Evolutionary conservation across 2,797 vertebrate species (phyloP).

Genomic region (Odontamblyopus lacepedii): DNA sequence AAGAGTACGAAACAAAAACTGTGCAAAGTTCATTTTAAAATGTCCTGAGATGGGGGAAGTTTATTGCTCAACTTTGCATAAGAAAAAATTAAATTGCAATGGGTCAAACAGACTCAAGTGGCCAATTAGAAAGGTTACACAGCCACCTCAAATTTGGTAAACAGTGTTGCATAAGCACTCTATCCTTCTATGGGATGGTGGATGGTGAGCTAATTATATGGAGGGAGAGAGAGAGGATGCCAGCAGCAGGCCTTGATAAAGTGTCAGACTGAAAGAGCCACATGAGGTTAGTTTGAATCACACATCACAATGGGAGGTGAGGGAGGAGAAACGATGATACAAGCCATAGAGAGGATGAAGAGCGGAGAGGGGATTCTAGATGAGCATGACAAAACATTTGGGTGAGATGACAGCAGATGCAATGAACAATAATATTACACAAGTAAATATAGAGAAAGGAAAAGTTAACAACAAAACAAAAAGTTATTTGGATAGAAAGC

Average conservation of each 20-base stretch:
- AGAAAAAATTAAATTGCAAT: background rate
- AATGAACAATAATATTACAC: background rate
- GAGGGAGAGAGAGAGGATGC: constrained; percentile 16
- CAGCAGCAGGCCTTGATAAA: constrained; percentile 24
- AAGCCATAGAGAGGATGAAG: constrained; percentile 9
- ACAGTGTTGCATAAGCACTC: constrained; percentile 22
- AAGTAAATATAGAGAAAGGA: background rate
- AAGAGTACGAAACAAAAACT: constrained; percentile 45
- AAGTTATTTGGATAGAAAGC: too few relatives aligned
- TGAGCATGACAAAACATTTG: constrained; percentile 25
- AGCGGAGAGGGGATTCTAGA: background rate
- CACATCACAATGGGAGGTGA: constrained; percentile 20
- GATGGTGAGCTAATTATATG: constrained; percentile 40
- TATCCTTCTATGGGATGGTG: constrained; percentile 21
- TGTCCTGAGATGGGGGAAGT: constrained; percentile 21
- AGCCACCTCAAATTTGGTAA: constrained; percentile 13
- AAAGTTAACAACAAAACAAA: background rate
- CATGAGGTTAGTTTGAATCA: constrained; percentile 43
- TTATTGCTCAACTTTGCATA: constrained; percentile 11
- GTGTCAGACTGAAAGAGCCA: constrained; percentile 50
- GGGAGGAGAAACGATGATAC: background rate
- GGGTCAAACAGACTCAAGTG: background rate
- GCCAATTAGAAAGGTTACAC: constrained; percentile 14
- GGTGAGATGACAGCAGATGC: constrained; percentile 29
- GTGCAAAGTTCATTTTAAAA: constrained; percentile 31